Percentiles rank a stretch among this genome's conserved stretches.
These are phyloP conservation scores for Amphimallon solstitiale DNA, from an alignment of 2,888 invertebrate genomes.

Conservation along the genomic window DNA sequence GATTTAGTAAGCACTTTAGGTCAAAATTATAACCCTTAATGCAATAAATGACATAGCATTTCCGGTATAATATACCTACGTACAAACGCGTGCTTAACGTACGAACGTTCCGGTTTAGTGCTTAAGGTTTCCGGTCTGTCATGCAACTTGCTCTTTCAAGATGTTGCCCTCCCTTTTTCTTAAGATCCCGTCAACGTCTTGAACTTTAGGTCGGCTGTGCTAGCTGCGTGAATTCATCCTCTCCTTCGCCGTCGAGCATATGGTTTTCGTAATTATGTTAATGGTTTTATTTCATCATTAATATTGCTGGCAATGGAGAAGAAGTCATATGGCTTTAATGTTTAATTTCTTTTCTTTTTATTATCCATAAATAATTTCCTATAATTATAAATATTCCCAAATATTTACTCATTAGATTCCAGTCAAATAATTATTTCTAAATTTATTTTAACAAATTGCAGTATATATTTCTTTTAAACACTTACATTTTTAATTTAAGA, in stretches of 20 bases:
- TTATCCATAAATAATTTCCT: no score
- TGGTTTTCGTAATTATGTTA: constrained; percentile 12
- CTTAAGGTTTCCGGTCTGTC: constrained; percentile 43
- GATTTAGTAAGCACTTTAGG: not conserved
- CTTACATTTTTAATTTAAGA: no score
- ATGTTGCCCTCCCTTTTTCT: constrained; percentile 27
- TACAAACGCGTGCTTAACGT: constrained; percentile 26
- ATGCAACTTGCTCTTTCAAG: constrained; percentile 39
- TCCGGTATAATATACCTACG: constrained; percentile 12
- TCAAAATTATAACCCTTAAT: not conserved
- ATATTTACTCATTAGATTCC: no score
- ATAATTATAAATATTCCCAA: no score
- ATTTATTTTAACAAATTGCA: no score
- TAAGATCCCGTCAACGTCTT: constrained; percentile 18
- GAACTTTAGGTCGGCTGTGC: not conserved
- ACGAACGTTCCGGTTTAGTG: constrained; percentile 41
- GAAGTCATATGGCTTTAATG: no score
- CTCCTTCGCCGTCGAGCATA: not conserved
- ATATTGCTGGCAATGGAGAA: no score
- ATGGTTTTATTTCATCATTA: not conserved
- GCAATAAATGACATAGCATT: constrained; percentile 27
- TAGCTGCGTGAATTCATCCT: not conserved
- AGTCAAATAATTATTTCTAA: no score
- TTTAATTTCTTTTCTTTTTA: no score
- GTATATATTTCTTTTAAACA: no score